Conservation (phyloP, 2,888 invertebrate species). For the Torymus auratus region DNA sequence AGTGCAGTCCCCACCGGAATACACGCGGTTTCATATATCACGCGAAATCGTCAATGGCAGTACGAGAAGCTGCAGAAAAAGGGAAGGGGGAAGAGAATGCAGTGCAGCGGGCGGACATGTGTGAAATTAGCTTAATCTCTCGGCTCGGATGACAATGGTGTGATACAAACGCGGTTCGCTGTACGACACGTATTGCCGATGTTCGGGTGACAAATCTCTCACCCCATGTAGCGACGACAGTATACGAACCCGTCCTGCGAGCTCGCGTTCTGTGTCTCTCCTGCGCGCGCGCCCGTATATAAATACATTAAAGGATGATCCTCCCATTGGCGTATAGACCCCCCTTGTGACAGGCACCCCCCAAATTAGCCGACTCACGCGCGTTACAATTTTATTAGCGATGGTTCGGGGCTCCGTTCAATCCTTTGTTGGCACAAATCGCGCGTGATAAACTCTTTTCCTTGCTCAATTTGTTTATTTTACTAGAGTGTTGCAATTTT, state of each 20-base stretch:
- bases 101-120: constrained; percentile 72
- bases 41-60: constrained; percentile 56
- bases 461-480: background rate
- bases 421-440: background rate
- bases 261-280: constrained; percentile 51
- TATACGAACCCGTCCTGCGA: constrained; percentile 47
- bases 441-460: background rate
- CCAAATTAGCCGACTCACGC: constrained; percentile 50
- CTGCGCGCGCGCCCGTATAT: constrained; percentile 70
- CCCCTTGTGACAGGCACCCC: constrained; percentile 7
- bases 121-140: constrained; percentile 78
- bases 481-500: background rate
- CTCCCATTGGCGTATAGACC: constrained; percentile 61
- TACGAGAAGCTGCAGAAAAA: constrained; percentile 34
- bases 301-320: constrained; percentile 77
- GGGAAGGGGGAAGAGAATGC: constrained; percentile 27
- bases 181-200: constrained; percentile 74
- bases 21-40: constrained; percentile 63
- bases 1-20: no score
- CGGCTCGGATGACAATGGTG: constrained; percentile 76
- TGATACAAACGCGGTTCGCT: constrained; percentile 74
- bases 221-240: constrained; percentile 64
- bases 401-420: background rate
- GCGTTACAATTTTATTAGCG: constrained; percentile 2
- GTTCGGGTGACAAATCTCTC: constrained; percentile 75